Base-by-base conservation (phyloP, 2,888 invertebrate species). In the Melitaea athalia region DNA sequence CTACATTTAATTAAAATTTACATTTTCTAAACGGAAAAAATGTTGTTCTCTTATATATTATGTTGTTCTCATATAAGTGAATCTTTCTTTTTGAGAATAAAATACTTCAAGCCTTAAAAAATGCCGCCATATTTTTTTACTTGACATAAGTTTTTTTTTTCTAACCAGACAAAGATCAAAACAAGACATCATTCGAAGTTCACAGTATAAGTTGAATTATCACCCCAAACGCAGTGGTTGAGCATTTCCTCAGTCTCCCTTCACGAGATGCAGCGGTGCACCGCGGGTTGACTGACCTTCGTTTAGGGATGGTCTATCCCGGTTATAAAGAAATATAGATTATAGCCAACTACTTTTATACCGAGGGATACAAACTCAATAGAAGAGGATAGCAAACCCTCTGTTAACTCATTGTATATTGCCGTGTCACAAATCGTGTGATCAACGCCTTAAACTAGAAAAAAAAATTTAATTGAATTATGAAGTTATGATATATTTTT, bases 231-330 rank as follows among this genome's bases (percentile, higher is more conserved):
- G 53, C 49, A 57, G 57, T 57, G 33, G 53, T 55, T 55, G 53
- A 66, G 15, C 38, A 66, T 61, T 61, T 61, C 61, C 61, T 66
- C 59, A 24, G 78, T 78, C 80, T 81, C 81, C 75, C 73, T 68
- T 68, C 69, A 66, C 74, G 72, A 74, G 77, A 76, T 82, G 78
- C 81, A 78, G 75, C 75, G 79, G 74, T 81, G 81, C 84, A 82
- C 57, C 74, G 61, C 71, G 78, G 76, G 82, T 76, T 83, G 79
- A 82, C 73, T 78, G 82, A 83, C 81, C 82, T 69, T 65, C 64
- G 68, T 66, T 68, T 66, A 70, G 72, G 64, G 52, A 63, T 68
- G 67, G 64, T 64, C 55, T 52, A 59, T 63, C 59, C 57, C 67
- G 57, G 55, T 17, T 68, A 14, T 61, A 52, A 52, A 52, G 43